phyloP scores from a whole-genome alignment of 2,113 vertebrate species.

The Neodontobutis hainanensis region DNA sequence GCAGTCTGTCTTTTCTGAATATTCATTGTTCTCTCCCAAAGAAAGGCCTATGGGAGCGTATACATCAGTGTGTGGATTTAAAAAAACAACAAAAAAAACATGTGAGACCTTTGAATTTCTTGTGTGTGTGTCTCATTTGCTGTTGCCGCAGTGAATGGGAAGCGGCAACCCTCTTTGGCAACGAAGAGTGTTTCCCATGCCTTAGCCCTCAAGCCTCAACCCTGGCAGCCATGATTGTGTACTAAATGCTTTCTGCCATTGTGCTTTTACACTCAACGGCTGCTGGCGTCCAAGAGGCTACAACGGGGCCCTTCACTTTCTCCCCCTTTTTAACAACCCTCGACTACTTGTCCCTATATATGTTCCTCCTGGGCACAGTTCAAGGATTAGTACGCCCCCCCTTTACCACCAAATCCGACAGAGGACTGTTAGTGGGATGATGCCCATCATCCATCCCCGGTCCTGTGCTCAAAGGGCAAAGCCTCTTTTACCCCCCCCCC shows the following conservation, averaged over 20 bases:
- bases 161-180: slow-evolving; percentile 91
- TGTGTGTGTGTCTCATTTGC: slow-evolving; percentile 69
- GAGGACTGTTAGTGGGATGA: slow-evolving; percentile 42
- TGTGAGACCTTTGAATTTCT: slow-evolving; percentile 62
- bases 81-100: slow-evolving; percentile 47
- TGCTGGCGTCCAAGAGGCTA: slow-evolving; percentile 90
- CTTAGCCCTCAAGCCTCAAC: slow-evolving; percentile 84
- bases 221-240: slow-evolving; percentile 88
- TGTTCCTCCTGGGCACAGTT: slow-evolving; percentile 55
- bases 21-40: slow-evolving; percentile 42
- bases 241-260: slow-evolving; percentile 88
- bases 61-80: slow-evolving; percentile 52
- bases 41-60: slow-evolving; percentile 45
- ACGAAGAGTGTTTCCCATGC: slow-evolving; percentile 91
- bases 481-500: slow-evolving; percentile 15
- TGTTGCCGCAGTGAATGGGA: slow-evolving; percentile 85
- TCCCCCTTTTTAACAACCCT: slow-evolving; percentile 63
- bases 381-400: slow-evolving; percentile 54
- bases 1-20: slow-evolving; percentile 54
- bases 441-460: slow-evolving; percentile 49
- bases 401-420: slow-evolving; percentile 42
- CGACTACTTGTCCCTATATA: slow-evolving; percentile 60
- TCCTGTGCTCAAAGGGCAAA: slow-evolving; percentile 35
- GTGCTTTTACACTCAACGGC: slow-evolving; percentile 89
- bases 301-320: slow-evolving; percentile 70